phyloP scores from a whole-genome alignment of 2,113 vertebrate species.

The Jaculus jaculus region DNA sequence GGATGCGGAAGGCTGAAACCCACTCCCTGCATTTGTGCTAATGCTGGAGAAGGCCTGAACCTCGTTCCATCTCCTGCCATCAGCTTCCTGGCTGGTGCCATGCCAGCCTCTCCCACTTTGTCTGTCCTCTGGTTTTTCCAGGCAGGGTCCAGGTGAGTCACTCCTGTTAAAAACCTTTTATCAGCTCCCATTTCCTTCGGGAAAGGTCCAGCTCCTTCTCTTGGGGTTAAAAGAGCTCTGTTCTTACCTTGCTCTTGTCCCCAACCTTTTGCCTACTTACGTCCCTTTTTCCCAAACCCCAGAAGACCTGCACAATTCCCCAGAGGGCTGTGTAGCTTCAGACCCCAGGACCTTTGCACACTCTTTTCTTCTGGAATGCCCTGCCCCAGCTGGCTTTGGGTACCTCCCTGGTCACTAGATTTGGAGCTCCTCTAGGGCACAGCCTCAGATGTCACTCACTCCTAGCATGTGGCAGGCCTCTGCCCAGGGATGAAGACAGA shows the following conservation, averaged over 20 bases:
- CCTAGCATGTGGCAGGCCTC: background rate
- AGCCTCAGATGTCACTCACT: too few species aligned
- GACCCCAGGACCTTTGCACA: constrained; percentile 19
- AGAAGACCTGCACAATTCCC: rapidly evolving
- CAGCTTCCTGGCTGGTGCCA: background rate
- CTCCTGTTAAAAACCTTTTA: background rate
- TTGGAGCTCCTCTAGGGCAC: background rate
- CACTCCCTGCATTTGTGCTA: background rate
- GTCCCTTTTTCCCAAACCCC: background rate
- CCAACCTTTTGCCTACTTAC: background rate
- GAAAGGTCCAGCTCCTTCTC: background rate
- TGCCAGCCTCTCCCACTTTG: background rate
- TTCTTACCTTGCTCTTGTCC: background rate
- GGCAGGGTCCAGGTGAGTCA: background rate
- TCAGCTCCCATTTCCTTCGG: background rate
- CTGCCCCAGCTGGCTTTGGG: background rate
- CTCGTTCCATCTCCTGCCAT: background rate
- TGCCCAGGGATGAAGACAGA: rapidly evolving
- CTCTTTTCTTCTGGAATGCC: too few species aligned
- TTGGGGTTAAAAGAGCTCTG: background rate
- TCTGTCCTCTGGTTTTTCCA: background rate
- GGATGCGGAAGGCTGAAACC: background rate
- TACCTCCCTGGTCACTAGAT: background rate
- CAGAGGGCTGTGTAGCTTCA: too few species aligned
- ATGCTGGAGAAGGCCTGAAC: background rate